Evolutionary conservation across 2,888 invertebrate genomes (phyloP).

Genomic region (Miltochrista miniata): DNA sequence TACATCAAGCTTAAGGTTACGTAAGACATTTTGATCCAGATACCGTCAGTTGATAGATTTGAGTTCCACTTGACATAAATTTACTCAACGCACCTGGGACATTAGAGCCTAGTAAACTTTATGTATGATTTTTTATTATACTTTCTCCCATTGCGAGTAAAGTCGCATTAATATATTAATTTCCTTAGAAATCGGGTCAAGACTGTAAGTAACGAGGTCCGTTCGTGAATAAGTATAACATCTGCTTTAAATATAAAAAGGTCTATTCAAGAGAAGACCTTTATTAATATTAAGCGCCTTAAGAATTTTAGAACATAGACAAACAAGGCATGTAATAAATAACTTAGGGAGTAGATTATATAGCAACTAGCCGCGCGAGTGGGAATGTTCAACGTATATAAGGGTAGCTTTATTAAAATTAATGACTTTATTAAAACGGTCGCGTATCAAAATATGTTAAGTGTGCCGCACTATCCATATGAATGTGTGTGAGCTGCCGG

Average conservation of each 20-base stretch:
- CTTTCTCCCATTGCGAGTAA: background rate
- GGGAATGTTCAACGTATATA: conserved; percentile 40
- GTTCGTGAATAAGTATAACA: background rate
- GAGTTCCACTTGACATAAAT: conserved; percentile 18
- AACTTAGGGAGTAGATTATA: conserved; percentile 30
- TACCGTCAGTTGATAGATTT: conserved; percentile 21
- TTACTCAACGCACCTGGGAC: conserved; percentile 21
- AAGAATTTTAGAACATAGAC: conserved; percentile 15
- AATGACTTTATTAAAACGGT: conserved; percentile 65
- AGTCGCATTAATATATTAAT: background rate
- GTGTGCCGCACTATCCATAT: conserved; percentile 68
- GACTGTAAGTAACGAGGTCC: background rate
- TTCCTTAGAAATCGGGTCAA: background rate
- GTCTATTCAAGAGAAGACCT: background rate
- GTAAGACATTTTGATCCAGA: conserved; percentile 23
- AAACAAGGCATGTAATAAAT: conserved; percentile 30
- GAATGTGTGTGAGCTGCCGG: conserved; percentile 63
- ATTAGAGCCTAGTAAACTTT: conserved; percentile 8
- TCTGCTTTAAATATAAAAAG: background rate
- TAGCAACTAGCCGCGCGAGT: conserved; percentile 45
- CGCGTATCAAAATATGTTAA: conserved; percentile 70
- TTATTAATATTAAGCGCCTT: conserved; percentile 7
- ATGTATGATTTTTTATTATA: conserved; percentile 4
- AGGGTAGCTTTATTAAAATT: conserved; percentile 65
- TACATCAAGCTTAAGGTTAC: conserved; percentile 39